Base-by-base conservation (phyloP, 2,797 vertebrate species). In the Hylomyscus alleni region DNA sequence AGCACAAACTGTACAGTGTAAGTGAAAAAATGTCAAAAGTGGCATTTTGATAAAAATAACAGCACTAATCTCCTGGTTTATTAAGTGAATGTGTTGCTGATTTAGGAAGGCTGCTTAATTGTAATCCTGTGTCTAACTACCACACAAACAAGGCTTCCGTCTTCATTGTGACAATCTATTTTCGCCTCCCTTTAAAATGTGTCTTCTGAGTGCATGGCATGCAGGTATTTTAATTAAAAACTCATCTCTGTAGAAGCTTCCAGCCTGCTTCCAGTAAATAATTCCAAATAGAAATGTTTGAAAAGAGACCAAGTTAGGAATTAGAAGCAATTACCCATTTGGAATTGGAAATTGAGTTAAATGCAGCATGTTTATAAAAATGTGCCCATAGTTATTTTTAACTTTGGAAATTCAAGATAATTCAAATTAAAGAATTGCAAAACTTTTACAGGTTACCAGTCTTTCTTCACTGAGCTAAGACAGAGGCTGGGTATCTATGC, bases 371-470 rank as follows among this genome's bases (percentile, higher is more conserved):
- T 44, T 86, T 90, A 95, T 96, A 92, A 96, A 91, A 95, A 94
- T 52, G 60, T 75, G 50, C 37, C 87, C 93, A 90, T 60, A 54
- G 94, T 97, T 98, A 97, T 93, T 96, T 98, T 97, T 92, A 50
- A 89, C 80, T 84, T 98, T 98, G 95, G 87, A 90, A 97, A 92
- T 95, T 97, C 95, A 97, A 98, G 72, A 56, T 93, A 98, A 94
- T 56, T 95, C 91, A 93, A 88, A 88, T 90, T 93, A 76, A 20
- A 89, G 52, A 91, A 85, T 29, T 60, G 24, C 90, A 93, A 97
- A 77, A 83, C 52, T n/a, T 95, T 95, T 44, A 78, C 20, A 60
- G 73, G 54, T 62, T 94, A 75, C 47, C 75, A 75, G 37, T 5
- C 58, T 85, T 67, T 81, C n/a, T 76, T 94, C 8, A 75, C 15